Evolutionary conservation across 2,888 invertebrate species (phyloP), one percentile per base, ranked within the genome.

Genomic region (Drosophila atroscutellata): DNA sequence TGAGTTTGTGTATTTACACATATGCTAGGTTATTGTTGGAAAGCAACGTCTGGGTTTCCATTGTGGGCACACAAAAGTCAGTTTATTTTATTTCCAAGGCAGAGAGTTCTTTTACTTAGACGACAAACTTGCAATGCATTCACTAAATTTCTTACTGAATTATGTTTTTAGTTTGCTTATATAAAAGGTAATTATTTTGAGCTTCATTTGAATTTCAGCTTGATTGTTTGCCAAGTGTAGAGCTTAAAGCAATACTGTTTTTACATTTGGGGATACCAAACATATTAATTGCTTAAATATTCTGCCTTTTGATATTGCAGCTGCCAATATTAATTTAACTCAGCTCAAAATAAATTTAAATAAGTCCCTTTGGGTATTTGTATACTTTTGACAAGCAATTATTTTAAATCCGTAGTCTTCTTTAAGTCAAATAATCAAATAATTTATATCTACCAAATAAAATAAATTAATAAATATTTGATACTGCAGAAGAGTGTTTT

Each of bases 51-150:
- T 63, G 57, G 57, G 15, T 32, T 26, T 37, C 75, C 68, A 77
- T 81, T 86, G 85, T 78, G 71, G 68, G 67, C 65, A 68, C 69
- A 78, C 89, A 78, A 70, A 70, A 83, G 79, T 86, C 83, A 89
- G 81, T 66, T 71, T 66, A 63, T 45, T 11, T 50, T 15, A 13
- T 34, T 7, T 32, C 15, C 20, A n/a, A 5, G 3, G 6, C 7
- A 0, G 13, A 11, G 36, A 13, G 7, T 34, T 49, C 11, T 6
- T 5, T 18, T 2, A 26, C 9, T 34, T 20, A 3, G 18, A 3
- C 28, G 20, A n/a, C 6, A 3, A 9, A n/a, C 13, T 13, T 58
- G n/a, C 8, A 15, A 11, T 15, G 24, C 20, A 28, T 26, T 50
- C 11, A 6, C 3, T 28, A 28, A 13, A 24, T 8, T 13, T 45